Evolutionary conservation across 2,888 invertebrate genomes (phyloP), one percentile per base, ranked within the genome.

Genomic region (Hypena proboscidalis): DNA sequence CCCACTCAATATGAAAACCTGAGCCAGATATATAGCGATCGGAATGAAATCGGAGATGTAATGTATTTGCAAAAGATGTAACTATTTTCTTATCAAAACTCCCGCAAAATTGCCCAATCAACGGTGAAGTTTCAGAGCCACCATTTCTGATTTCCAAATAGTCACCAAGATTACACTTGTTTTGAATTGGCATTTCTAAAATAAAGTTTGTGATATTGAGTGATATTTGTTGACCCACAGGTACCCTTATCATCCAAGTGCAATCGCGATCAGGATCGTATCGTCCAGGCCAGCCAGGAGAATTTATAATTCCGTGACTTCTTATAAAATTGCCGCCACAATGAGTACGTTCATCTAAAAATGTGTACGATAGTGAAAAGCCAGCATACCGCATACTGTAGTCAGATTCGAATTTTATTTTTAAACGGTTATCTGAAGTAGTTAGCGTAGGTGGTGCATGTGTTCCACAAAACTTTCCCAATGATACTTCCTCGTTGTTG

Each of bases 31-130:
- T 74, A 35, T 94, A 94, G n/a, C 78, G 77, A 75, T 98, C 97
- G 0, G 97, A 94, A 57, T 93, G 92, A 63, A 98, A 97, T 65
- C 92, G 93, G 3, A 99, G 47, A 68, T 92, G 94, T 21, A 99
- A 51, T 43, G 93, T 91, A 82, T 97, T 95, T 0, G 94, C 92
- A 51, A 95, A 93, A 5, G 98, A 97, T 8, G 92, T 89, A 19
- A 97, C 93, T 26, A 80, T 75, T 36, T 87, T 90, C 0, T 95
- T 94, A 50, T 94, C 92, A 0, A 73, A 81, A 0, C 63, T 83
- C 2, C 97, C 97, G 77, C 98, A 98, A 77, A 92, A 97, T 77
- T 91, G 94, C 1, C 96, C 97, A 31, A 97, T 91, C 22, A 97
- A 74, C 0, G 97, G 95, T 0, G 98, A 95, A 2, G 89, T 91